Base-by-base conservation (phyloP, 2,888 invertebrate species). In the Gisinianus flammeolus region DNA sequence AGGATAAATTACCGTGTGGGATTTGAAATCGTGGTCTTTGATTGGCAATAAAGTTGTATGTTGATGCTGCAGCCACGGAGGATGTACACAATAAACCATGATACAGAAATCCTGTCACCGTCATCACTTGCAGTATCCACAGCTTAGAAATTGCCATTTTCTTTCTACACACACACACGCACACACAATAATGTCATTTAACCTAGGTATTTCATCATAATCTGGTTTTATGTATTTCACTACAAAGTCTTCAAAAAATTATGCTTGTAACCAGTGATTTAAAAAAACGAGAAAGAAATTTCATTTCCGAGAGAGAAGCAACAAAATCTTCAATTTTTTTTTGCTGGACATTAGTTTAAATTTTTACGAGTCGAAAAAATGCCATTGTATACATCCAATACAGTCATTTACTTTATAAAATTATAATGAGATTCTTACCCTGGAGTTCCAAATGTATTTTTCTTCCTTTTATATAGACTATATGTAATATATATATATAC, bases 1-100 rank as follows among this genome's bases (percentile, higher is more conserved):
- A 80, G 24, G 83, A 74, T 19, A 78, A 52, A 62, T 82, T 81
- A 26, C 83, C 83, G 26, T 76, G 79, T 1, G 84, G 83, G 26
- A 84, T 82, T 66, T 82, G 83, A 71, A 84, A 84, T 22, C 84
- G 54, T 0, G 84, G 84, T 30, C 77, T 70, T 69, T 80, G 80
- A 69, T 78, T 77, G 4, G 77, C 71, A 44, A 82, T 81, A 56
- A 83, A 74, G 67, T 80, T 81, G 28, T 73, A 66, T 2, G 62
- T 66, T 10, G 70, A 44, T 2, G 62, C 66, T n/a, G 74, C 69
- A 22, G 58, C 58, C 3, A 67, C 74, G n/a, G 70, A 31, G 10
- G 71, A 35, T 6, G 66, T 31, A 16, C 31, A 68, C 16, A 73
- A 22, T 28, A 74, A 24, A 6, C 74, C 71, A n/a, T 74, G 72